Evolutionary conservation across 2,113 vertebrate genomes (phyloP).

Genomic region (Accipiter cooperii): DNA sequence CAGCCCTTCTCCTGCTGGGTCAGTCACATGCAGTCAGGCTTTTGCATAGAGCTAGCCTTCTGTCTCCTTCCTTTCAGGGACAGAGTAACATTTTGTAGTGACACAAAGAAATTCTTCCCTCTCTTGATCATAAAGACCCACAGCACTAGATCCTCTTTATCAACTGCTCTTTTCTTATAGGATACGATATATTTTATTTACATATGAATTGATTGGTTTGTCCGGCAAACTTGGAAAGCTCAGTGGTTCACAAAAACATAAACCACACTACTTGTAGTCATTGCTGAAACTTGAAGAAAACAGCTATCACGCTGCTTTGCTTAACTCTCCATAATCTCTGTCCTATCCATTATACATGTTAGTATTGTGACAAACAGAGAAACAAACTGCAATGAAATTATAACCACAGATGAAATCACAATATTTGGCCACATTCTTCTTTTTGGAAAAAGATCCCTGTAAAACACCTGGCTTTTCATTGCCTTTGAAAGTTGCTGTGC

Average conservation of each 20-base stretch:
- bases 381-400: background rate
- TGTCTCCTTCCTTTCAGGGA: slow-evolving; percentile 68
- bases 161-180: slow-evolving; percentile 72
- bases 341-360: background rate
- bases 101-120: slow-evolving; percentile 74
- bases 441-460: background rate
- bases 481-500: background rate
- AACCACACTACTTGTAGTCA: background rate
- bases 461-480: background rate
- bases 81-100: slow-evolving; percentile 71
- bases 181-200: slow-evolving; percentile 67
- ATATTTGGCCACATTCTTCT: background rate
- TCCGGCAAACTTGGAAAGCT: background rate
- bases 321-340: background rate
- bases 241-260: background rate
- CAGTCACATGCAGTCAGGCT: slow-evolving; percentile 62
- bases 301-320: background rate
- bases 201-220: slow-evolving; percentile 59
- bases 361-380: background rate
- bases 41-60: slow-evolving; percentile 69
- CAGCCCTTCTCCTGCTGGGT: slow-evolving; percentile 63
- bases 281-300: slow-evolving; percentile 19
- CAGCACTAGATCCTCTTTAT: slow-evolving; percentile 59
- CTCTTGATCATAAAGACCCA: slow-evolving; percentile 64
- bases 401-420: background rate